Conservation (phyloP, 2,113 vertebrate genomes). For the Lampris megalopsis region DNA sequence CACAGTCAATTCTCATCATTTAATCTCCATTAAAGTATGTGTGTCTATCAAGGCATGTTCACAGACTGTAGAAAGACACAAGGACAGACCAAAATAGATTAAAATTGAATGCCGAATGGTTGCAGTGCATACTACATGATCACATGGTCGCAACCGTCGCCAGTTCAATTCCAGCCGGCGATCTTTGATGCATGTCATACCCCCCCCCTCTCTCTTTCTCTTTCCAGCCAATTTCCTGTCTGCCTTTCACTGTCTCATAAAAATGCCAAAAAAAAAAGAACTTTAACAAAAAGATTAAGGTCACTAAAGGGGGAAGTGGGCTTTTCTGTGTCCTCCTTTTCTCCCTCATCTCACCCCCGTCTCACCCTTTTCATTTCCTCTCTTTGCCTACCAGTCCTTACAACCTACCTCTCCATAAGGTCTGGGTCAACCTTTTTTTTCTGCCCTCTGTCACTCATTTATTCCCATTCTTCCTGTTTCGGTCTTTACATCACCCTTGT, state of each 20-base stretch:
- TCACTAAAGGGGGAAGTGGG: slow-evolving; percentile 6
- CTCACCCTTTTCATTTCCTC: background rate
- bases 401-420: background rate
- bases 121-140: no score
- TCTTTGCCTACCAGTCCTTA: slow-evolving; percentile 14
- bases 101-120: no score
- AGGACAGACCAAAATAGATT: no score
- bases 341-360: slow-evolving; percentile 23
- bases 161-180: no score
- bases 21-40: background rate
- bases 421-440: background rate
- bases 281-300: slow-evolving; percentile 43
- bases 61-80: no score
- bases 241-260: no score
- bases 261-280: background rate
- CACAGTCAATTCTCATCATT: background rate
- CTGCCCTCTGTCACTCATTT: background rate
- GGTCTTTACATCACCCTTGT: background rate
- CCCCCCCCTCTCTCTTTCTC: no score
- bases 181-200: no score
- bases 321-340: slow-evolving; percentile 34
- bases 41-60: background rate
- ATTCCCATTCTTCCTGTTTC: background rate
- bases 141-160: no score
- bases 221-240: no score